Evolutionary conservation across 2,888 invertebrate genomes (phyloP), one percentile per base, ranked within the genome.

Genomic region (Clepsis dumicolana): DNA sequence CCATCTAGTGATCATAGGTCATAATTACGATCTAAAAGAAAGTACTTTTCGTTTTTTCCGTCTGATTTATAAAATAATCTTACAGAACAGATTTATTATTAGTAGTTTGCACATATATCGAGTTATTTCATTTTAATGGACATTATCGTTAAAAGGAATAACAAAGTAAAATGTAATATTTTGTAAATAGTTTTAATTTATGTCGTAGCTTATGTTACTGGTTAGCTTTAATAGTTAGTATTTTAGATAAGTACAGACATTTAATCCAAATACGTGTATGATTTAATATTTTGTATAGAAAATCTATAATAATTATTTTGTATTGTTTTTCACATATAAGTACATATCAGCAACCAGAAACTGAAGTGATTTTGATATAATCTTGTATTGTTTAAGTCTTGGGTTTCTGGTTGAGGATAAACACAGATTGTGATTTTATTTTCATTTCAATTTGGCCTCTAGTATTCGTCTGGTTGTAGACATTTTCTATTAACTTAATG

Each of bases 211-310:
- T 77, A 85, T 87, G 82, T 89, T 89, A 88, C 81, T 82, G 77
- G 79, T 90, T 90, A 93, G 92, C 93, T 93, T 93, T 93, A 93
- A 93, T 93, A 92, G 91, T 81, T 89, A 87, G 85, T 89, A 89
- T 78, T 78, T 75, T 89, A 88, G 86, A 74, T 74, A 82, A 82
- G 79, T 79, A 74, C 72, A 76, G 83, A 84, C 81, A 83, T 84
- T 83, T 83, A 88, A 85, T 82, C 90, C 90, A 93, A 92, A 92
- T 89, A 91, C 86, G 83, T 88, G 80, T 89, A 87, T 83, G 66
- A 73, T 71, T 76, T 48, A 85, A 81, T 83, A 83, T 75, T 78
- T 80, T 86, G 80, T 84, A 84, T 80, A 80, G 74, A 80, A 77
- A 77, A 76, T 74, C 74, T 74, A 68, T 75, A 74, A 78, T 76